These are phyloP conservation scores for Alca torda DNA, from an alignment of 2,797 vertebrate genomes.

Conservation along the genomic window DNA sequence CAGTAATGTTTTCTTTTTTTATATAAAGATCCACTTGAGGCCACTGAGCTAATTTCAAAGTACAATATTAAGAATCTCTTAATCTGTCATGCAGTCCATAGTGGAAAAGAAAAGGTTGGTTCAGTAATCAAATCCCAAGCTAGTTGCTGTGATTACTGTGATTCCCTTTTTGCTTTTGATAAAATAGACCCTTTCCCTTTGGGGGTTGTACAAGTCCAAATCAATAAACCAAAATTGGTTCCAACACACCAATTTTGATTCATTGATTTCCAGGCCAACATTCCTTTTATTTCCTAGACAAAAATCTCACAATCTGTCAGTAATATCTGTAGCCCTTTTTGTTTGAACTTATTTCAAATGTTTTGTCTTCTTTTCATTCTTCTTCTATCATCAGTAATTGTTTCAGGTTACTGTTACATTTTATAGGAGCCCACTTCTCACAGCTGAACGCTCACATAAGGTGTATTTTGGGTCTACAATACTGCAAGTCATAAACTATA, in stretches of 20 bases:
- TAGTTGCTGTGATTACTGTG: not conserved
- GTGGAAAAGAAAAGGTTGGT: not conserved
- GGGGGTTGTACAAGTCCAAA: not conserved
- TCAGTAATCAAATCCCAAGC: conserved; percentile 16
- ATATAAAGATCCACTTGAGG: not conserved
- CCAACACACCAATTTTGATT: conserved; percentile 18
- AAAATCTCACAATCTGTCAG: not conserved
- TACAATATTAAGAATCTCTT: not conserved
- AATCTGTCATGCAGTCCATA: not conserved
- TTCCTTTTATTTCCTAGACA: not conserved
- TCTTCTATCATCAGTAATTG: not conserved
- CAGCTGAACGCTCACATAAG: not conserved
- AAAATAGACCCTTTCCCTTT: not conserved
- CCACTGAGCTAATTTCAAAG: not conserved
- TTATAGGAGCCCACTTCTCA: not conserved
- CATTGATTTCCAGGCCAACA: conserved; percentile 12
- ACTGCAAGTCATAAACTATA: not conserved
- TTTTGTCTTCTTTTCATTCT: not conserved
- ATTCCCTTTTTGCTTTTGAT: not conserved
- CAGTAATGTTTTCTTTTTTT: not conserved
- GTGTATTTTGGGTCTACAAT: not conserved
- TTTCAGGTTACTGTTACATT: not conserved
- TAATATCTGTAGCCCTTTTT: not conserved
- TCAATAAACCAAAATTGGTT: conserved; percentile 48
- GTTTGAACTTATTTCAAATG: not conserved